phyloP scores from a whole-genome alignment of 2,797 vertebrate genomes.

The Crypturellus tataupa region DNA sequence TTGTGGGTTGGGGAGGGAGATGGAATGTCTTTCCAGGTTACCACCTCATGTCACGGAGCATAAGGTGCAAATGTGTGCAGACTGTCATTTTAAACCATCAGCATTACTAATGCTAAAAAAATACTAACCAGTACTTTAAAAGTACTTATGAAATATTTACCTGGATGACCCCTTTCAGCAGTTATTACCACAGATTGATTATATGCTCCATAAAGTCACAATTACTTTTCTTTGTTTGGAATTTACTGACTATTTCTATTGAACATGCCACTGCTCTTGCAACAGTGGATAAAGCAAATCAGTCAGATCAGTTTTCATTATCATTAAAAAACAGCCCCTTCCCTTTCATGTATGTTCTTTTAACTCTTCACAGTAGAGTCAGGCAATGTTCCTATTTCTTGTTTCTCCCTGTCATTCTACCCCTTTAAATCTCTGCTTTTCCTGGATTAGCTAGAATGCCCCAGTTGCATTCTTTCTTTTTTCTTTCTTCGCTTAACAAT shows the following conservation, averaged over 20 bases:
- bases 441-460: neutral
- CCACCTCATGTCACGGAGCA: conserved; percentile 10
- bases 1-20: neutral
- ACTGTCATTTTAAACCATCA: neutral
- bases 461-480: neutral
- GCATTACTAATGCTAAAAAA: conserved; percentile 25
- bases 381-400: neutral
- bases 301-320: neutral
- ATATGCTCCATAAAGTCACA: neutral
- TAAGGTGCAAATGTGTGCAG: neutral
- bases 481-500: neutral
- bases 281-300: neutral
- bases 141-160: conserved; percentile 43
- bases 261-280: neutral
- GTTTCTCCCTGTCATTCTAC: neutral
- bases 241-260: conserved; percentile 5
- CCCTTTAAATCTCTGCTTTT: neutral
- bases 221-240: neutral
- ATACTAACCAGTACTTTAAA: conserved; percentile 31
- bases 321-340: neutral
- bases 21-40: neutral
- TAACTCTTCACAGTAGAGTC: neutral
- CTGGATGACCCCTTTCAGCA: neutral
- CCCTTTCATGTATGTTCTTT: neutral
- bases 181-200: neutral